Conservation (phyloP, 2,797 vertebrate species). For the Pantherophis vulpinus region DNA sequence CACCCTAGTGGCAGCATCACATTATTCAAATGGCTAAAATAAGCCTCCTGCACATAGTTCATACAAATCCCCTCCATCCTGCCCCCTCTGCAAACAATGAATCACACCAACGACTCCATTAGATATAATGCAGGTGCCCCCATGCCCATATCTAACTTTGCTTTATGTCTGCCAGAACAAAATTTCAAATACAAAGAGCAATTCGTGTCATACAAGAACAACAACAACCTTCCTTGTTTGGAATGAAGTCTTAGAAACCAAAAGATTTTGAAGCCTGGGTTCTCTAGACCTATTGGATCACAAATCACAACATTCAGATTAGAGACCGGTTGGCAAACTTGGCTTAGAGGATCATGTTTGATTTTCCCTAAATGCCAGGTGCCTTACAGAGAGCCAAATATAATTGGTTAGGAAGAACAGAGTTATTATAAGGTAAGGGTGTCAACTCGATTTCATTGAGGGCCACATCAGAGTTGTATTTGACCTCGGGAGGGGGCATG, state of each 20-base stretch:
- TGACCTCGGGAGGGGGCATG: no score
- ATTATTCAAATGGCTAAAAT: conserved; percentile 54
- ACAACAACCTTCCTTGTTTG: neutral
- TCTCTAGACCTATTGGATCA: neutral
- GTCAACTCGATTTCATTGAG: no score
- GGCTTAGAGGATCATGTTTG: neutral
- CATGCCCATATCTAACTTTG: conserved; percentile 15
- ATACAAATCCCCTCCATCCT: neutral
- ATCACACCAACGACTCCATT: neutral
- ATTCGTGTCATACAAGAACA: neutral
- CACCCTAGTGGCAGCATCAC: conserved; percentile 52
- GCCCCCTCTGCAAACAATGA: neutral
- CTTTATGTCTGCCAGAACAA: neutral
- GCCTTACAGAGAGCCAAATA: neutral
- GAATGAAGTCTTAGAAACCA: neutral
- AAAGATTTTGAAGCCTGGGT: neutral
- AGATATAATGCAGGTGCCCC: conserved; percentile 13
- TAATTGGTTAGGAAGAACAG: neutral
- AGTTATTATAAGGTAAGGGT: neutral
- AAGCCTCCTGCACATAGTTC: conserved; percentile 15
- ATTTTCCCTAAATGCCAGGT: neutral
- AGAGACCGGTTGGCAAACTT: neutral
- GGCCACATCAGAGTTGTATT: no score
- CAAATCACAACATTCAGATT: neutral
- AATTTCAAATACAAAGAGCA: neutral